Evolutionary conservation across 2,113 vertebrate genomes (phyloP).

Genomic region (Dipodomys ordii): DNA sequence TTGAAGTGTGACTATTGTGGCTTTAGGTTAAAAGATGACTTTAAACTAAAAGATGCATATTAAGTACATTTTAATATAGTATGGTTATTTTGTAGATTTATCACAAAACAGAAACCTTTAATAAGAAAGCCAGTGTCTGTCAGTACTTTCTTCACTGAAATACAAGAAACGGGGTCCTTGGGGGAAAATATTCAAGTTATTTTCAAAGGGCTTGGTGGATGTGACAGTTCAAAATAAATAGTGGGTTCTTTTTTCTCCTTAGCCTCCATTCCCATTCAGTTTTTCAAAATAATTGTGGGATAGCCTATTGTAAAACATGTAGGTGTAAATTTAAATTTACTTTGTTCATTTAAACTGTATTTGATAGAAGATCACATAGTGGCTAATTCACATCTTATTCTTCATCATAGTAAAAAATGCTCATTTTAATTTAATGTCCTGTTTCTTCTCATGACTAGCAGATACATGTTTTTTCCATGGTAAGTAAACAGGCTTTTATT

Average conservation of each 20-base stretch:
- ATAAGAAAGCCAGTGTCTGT: slow-evolving; percentile 58
- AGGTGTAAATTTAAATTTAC: slow-evolving; percentile 7
- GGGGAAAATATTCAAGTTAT: slow-evolving; percentile 79
- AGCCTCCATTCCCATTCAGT: not conserved
- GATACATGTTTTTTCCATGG: slow-evolving; percentile 39
- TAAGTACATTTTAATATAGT: slow-evolving; percentile 67
- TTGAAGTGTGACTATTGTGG: slow-evolving; percentile 28
- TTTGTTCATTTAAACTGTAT: no score
- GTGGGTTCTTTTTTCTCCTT: no score
- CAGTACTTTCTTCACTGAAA: slow-evolving; percentile 69
- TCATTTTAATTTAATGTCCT: slow-evolving; percentile 19
- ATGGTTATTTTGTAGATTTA: slow-evolving; percentile 63
- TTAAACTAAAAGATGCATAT: slow-evolving; percentile 60
- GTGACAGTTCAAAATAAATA: slow-evolving; percentile 69
- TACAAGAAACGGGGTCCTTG: slow-evolving; percentile 84
- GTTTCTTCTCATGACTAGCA: slow-evolving; percentile 32
- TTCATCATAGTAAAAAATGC: not conserved
- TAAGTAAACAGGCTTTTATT: slow-evolving; percentile 43
- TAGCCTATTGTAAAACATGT: not conserved
- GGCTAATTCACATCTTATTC: not conserved
- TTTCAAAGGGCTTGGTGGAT: slow-evolving; percentile 78
- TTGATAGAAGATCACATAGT: not conserved
- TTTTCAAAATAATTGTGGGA: slow-evolving; percentile 58
- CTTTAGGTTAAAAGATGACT: slow-evolving; percentile 29
- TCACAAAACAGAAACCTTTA: slow-evolving; percentile 70